Evolutionary conservation across 2,113 vertebrate species (phyloP), one percentile per base, ranked within the genome.

Genomic region (Malurus cyaneus): DNA sequence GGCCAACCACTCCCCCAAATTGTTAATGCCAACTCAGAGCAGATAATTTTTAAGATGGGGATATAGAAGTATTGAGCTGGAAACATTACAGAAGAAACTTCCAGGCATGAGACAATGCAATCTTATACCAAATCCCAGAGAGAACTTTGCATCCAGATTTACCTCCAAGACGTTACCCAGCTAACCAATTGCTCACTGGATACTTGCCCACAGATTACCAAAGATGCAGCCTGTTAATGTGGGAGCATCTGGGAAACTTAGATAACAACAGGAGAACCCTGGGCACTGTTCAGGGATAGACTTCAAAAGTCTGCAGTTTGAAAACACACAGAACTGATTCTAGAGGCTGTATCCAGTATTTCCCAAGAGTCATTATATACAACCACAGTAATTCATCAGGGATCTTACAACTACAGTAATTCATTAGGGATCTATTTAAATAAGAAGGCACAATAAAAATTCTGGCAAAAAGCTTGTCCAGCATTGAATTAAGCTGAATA

Each of bases 341-440:
- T 78, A 71, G 74, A 93, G 42, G 59, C 21, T 95, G 67, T 50
- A 69, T 60, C 76, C 82, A 95, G 0, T 26, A 89, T 50, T 65
- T 78, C 89, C 88, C 52, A 61, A 65, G 60, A 96, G 69, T 42
- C 49, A 70, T 84, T 87, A 89, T 2, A 53, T 14, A 59, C 64
- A 90, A 64, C 80, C 82, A 90, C 57, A 90, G 31, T 85, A 88
- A 96, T 93, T 92, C 72, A 92, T 34, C 70, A 93, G 92, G 57
- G 41, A 93, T 65, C 57, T 89, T 31, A 66, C 70, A 93, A 64
- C 79, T 79, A 89, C 64, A 89, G 41, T 62, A 87, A 94, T 92
- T 91, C 66, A 92, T 52, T 80, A 92, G 92, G 62, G 41, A 94
- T 46, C 60, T 94, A 67, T 83, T 96, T 92, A 94, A 95, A 80